These are phyloP conservation scores for Listrodromus nycthemerus DNA, from an alignment of 2,888 invertebrate genomes.

Conservation along the genomic window DNA sequence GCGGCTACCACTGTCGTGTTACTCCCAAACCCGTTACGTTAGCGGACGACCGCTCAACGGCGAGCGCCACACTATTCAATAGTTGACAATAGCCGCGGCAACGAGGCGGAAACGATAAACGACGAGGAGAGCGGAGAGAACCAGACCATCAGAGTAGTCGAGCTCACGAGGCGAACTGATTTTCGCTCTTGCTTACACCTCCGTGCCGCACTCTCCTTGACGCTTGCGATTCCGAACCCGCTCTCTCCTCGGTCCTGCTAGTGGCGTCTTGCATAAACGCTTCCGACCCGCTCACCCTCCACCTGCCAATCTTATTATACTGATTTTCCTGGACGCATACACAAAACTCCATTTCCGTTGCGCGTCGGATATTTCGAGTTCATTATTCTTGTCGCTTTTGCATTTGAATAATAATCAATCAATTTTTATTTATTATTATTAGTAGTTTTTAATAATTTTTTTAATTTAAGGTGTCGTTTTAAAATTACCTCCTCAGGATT, in stretches of 20 bases:
- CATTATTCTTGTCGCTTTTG: background rate
- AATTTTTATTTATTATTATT: too few relatives aligned
- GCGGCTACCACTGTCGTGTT: background rate
- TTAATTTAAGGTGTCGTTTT: too few relatives aligned
- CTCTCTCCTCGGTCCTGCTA: constrained; percentile 6
- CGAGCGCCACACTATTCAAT: constrained; percentile 53
- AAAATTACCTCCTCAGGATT: too few relatives aligned
- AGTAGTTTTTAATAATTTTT: too few relatives aligned
- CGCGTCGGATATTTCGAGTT: background rate
- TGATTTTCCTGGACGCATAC: background rate
- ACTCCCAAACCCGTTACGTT: constrained; percentile 8
- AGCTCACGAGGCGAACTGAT: constrained; percentile 17
- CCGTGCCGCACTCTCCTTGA: background rate
- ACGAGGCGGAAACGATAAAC: constrained; percentile 53
- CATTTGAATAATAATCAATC: background rate
- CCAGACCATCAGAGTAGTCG: background rate
- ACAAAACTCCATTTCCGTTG: background rate
- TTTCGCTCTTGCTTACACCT: constrained; percentile 8
- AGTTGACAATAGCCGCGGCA: constrained; percentile 59
- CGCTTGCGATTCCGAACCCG: constrained; percentile 26
- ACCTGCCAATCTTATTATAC: constrained; percentile 9
- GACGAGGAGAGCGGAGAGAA: constrained; percentile 30
- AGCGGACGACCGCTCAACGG: constrained; percentile 6
- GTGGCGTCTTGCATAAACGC: constrained; percentile 29
- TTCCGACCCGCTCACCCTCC: background rate